A percentile compares a stretch with the other conserved stretches of the same genome.
Conservation (phyloP, 2,797 vertebrate genomes). For the Pseudotriccus pelzelni region DNA sequence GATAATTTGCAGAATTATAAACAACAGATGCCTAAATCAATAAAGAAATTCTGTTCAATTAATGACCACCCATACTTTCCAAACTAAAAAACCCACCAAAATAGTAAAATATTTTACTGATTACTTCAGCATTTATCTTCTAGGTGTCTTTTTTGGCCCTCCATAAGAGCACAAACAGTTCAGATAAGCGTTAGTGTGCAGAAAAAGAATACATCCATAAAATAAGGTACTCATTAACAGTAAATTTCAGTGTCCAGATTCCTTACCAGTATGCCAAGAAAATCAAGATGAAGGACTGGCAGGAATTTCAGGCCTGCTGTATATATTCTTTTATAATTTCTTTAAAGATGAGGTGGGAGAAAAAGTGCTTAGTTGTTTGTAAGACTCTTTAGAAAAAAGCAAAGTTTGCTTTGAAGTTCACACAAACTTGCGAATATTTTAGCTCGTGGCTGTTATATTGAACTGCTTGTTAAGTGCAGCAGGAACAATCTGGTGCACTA, state of each 20-base stretch:
- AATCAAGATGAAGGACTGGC: constrained; percentile 54
- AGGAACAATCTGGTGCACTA: constrained; percentile 48
- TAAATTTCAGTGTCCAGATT: constrained; percentile 10
- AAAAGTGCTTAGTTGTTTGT: constrained; percentile 26
- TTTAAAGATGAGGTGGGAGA: constrained; percentile 41
- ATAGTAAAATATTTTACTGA: background rate
- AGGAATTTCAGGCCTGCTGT: constrained; percentile 37
- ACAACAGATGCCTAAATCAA: background rate
- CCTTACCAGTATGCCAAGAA: constrained; percentile 47
- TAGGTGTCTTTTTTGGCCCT: constrained; percentile 16
- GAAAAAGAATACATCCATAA: constrained; percentile 18
- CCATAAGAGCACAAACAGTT: background rate
- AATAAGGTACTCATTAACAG: constrained; percentile 47
- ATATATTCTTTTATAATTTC: constrained; percentile 48
- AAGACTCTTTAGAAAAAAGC: constrained; percentile 8
- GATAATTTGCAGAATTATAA: background rate
- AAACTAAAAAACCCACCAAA: background rate
- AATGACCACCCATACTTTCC: background rate
- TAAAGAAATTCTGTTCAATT: background rate
- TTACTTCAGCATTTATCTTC: background rate
- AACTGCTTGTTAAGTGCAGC: constrained; percentile 36
- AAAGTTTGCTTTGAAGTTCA: constrained; percentile 55
- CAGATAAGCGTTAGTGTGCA: background rate
- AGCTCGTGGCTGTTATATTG: background rate
- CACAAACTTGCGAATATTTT: background rate